Percentiles rank a stretch among this genome's conserved stretches.
Evolutionary conservation across 2,888 invertebrate species (phyloP).

Genomic region (Lasioglossum pauxillum): DNA sequence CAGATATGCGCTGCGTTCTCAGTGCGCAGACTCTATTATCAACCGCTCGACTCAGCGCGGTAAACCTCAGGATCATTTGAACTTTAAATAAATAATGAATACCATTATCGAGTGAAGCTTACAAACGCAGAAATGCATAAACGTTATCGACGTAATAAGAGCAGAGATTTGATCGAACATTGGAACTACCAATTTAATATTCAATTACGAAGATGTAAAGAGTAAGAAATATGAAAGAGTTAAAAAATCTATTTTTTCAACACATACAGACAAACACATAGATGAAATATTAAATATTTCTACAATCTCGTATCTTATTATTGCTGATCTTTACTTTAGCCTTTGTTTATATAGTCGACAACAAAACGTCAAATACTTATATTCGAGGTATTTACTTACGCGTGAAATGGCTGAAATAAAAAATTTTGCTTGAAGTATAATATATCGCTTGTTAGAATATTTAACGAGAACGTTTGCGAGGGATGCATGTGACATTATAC

Average conservation of each 20-base stretch:
- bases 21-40: slow-evolving; percentile 2
- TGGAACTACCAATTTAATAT: neutral
- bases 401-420: too few relatives aligned
- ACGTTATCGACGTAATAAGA: neutral
- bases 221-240: neutral
- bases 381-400: neutral
- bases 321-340: neutral
- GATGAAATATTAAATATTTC: neutral
- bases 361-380: neutral
- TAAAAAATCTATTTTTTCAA: neutral
- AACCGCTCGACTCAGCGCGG: neutral
- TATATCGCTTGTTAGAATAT: neutral
- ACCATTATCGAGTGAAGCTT: neutral
- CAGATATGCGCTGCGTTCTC: neutral
- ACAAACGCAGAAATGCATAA: neutral
- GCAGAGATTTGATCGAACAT: neutral
- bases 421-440: neutral
- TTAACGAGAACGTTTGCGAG: neutral
- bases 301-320: neutral
- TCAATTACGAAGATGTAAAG: neutral
- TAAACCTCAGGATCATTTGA: neutral
- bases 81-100: slow-evolving; percentile 9
- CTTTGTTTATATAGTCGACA: slow-evolving; percentile 11
- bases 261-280: neutral
- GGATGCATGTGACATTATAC: neutral